Evolutionary conservation across 2,113 vertebrate species (phyloP).

Genomic region (Chloroceryle aenea): DNA sequence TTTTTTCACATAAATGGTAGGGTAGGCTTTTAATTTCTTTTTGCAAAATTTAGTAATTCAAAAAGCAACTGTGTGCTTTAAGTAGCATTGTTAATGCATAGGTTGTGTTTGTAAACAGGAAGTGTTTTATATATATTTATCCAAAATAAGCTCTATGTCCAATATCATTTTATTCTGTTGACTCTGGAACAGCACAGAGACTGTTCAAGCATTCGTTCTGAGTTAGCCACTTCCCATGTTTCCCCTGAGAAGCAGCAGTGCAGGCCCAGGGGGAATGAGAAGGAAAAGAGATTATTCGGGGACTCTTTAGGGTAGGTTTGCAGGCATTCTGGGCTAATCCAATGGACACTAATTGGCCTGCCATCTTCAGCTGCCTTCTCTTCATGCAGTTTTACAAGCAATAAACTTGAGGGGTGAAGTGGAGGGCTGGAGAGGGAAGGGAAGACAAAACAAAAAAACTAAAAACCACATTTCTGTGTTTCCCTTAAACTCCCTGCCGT

Average conservation of each 20-base stretch:
- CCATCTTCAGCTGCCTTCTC: neutral
- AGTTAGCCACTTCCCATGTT: neutral
- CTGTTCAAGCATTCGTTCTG: neutral
- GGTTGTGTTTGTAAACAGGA: neutral
- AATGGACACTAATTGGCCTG: neutral
- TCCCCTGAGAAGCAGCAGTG: neutral
- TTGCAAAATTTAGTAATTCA: neutral
- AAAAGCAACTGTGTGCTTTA: neutral
- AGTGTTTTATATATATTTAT: neutral
- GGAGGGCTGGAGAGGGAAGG: neutral
- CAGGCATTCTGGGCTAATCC: neutral
- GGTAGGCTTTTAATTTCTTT: neutral
- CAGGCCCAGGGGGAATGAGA: neutral
- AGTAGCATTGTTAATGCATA: neutral
- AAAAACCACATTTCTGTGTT: neutral
- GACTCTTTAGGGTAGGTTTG: neutral
- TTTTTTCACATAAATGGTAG: neutral
- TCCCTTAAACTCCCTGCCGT: neutral
- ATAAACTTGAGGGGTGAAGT: neutral
- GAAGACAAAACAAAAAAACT: neutral
- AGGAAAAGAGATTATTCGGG: neutral
- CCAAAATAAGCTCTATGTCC: neutral
- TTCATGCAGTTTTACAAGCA: neutral
- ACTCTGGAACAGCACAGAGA: neutral
- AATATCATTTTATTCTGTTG: neutral